Evolutionary conservation across 2,113 vertebrate genomes (phyloP).

Genomic region (Heterochromis multidens): DNA sequence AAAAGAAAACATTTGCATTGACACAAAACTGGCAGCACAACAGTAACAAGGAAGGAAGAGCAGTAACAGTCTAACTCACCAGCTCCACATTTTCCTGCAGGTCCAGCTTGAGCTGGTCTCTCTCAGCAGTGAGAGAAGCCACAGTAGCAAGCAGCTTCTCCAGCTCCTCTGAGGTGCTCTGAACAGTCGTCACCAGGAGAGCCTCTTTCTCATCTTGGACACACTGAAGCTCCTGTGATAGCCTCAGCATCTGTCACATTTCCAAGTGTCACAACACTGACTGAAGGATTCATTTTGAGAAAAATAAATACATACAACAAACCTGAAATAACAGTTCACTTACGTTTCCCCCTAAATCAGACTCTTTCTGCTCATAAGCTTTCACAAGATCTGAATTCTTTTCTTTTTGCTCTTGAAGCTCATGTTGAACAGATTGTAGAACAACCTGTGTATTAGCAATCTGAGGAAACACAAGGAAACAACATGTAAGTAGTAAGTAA

Average conservation of each 20-base stretch:
- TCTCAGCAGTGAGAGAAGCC: slow-evolving; percentile 28
- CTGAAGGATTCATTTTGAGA: rapidly evolving
- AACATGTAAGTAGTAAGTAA: not conserved
- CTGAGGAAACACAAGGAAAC: not conserved
- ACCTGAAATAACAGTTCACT: rapidly evolving
- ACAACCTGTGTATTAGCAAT: not conserved
- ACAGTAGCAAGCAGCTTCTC: slow-evolving; percentile 18
- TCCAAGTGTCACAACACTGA: not conserved
- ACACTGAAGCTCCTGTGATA: slow-evolving; percentile 33
- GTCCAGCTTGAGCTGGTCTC: slow-evolving; percentile 58
- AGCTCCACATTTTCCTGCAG: slow-evolving; percentile 60
- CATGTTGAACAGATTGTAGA: not conserved
- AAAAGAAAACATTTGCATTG: not conserved
- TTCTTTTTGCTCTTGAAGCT: slow-evolving; percentile 7
- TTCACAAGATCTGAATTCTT: not conserved
- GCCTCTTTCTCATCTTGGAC: slow-evolving; percentile 13
- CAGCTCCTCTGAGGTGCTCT: slow-evolving; percentile 7
- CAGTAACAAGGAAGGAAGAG: not conserved
- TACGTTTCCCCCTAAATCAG: not conserved
- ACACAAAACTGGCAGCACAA: not conserved
- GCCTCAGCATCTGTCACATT: not conserved
- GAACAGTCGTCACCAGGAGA: not conserved
- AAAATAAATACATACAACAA: too few relatives aligned
- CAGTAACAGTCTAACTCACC: slow-evolving; percentile 4
- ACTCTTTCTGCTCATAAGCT: slow-evolving; percentile 6